Evolutionary conservation across 2,797 vertebrate genomes (phyloP).

Genomic region (Atherinosoma microstoma): DNA sequence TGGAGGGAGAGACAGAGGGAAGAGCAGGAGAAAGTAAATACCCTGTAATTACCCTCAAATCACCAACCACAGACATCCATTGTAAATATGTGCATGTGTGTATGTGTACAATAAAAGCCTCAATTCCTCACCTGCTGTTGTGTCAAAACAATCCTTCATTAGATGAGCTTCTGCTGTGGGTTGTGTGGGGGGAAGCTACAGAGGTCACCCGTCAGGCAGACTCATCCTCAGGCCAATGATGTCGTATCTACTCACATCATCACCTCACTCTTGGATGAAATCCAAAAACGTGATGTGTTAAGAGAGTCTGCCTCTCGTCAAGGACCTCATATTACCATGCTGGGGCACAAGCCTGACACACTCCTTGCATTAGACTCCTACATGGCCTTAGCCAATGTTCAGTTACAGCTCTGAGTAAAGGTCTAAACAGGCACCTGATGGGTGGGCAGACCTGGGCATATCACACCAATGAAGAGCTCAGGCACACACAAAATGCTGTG

Average conservation of each 20-base stretch:
- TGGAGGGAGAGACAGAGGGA: constrained; percentile 56
- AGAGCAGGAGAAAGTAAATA: constrained; percentile 85
- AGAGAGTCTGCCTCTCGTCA: constrained; percentile 23
- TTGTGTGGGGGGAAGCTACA: constrained; percentile 19
- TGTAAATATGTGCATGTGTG: constrained; percentile 58
- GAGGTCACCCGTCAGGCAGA: constrained; percentile 55
- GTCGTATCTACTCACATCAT: constrained; percentile 50
- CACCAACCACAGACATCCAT: constrained; percentile 66
- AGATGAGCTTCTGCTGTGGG: constrained; percentile 17
- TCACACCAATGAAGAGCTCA: constrained; percentile 52
- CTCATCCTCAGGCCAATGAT: constrained; percentile 45
- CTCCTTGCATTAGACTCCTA: constrained; percentile 56
- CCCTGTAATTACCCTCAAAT: constrained; percentile 82
- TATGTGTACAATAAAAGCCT: constrained; percentile 20
- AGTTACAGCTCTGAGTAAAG: constrained; percentile 63
- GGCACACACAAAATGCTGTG: constrained; percentile 59
- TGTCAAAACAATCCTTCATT: constrained; percentile 27
- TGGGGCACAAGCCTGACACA: constrained; percentile 52
- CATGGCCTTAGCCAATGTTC: constrained; percentile 57
- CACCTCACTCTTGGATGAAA: constrained; percentile 33
- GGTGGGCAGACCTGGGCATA: constrained; percentile 61
- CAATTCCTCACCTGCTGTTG: constrained; percentile 7
- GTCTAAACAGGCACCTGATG: constrained; percentile 70
- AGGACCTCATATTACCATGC: constrained; percentile 49
- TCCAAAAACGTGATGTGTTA: constrained; percentile 42